Base-by-base conservation (phyloP, 2,888 invertebrate genomes). In the Keiferia lycopersicella region DNA sequence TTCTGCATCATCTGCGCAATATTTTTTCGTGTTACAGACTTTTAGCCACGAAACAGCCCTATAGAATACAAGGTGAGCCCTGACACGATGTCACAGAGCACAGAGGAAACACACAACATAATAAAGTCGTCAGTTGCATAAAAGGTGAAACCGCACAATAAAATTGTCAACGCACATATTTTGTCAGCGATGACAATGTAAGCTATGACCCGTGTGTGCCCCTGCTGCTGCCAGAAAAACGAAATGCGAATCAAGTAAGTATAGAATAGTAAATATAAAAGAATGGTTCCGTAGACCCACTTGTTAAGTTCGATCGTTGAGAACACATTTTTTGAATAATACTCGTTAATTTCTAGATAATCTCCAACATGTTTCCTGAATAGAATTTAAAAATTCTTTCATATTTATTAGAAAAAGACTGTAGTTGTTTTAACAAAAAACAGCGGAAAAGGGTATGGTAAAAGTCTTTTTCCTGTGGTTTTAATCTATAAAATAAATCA, bases 161-260 rank as follows among this genome's bases (percentile, higher is more conserved):
- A 66, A 65, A 65, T 66, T 69, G 69, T 69, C 67, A 69, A 63
- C 66, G 50, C 61, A 65, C 69, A 66, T 69, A n/a, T n/a, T n/a
- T 69, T 66, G 67, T 67, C 67, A 65, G 53, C 39, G 8, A 20
- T 39, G 8, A 60, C 64, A 65, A 45, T 48, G 62, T 51, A 34
- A 38, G 53, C 65, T 65, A 63, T 63, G 63, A 65, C 63, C 65
- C 65, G 56, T 59, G 26, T 26, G 26, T 26, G 26, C 26, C 26
- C 26, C 3, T 26, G 45, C 34, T 50, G 48, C 56, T 20, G 58
- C 18, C 12, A 38, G 18, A n/a, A 30, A 58, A 2, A 58, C 20
- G 58, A 11, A 58, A 58, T 18, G 18, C 18, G 3, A 18, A 4
- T 8, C 20, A 16, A 20, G 39, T 18, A 38, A 12, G 39, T 16